Evolutionary conservation across 2,888 invertebrate genomes (phyloP).

Genomic region (Ormyrus rosae): DNA sequence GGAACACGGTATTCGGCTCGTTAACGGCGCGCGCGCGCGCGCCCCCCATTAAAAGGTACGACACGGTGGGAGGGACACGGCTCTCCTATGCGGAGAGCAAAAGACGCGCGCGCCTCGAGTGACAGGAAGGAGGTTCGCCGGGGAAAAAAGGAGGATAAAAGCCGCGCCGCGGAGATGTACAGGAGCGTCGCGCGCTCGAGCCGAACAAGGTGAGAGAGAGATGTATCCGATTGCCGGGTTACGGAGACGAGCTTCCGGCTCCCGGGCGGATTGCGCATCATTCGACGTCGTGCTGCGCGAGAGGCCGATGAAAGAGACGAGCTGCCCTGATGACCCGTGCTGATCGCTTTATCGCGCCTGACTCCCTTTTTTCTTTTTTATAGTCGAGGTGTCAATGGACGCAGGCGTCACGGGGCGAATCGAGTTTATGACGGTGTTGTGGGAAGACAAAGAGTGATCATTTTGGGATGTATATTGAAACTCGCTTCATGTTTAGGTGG

Average conservation of each 20-base stretch:
- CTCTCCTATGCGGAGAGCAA: not conserved
- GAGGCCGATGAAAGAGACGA: too few relatives aligned
- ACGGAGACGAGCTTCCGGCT: conserved; percentile 39
- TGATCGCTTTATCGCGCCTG: too few relatives aligned
- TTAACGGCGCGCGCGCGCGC: not conserved
- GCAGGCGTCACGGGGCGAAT: too few relatives aligned
- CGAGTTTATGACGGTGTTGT: too few relatives aligned
- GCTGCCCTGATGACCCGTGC: too few relatives aligned
- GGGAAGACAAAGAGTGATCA: too few relatives aligned
- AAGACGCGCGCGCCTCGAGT: conserved; percentile 38
- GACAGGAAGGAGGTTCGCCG: conserved; percentile 42
- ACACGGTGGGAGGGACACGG: not conserved
- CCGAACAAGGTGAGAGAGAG: not conserved
- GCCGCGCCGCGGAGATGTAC: conserved; percentile 16
- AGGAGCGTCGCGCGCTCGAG: not conserved
- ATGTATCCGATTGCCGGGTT: conserved; percentile 39
- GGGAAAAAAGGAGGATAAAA: conserved; percentile 6
- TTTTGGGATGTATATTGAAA: too few relatives aligned
- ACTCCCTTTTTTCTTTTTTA: too few relatives aligned
- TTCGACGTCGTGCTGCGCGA: not conserved
- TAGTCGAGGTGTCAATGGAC: too few relatives aligned
- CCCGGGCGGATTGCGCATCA: conserved; percentile 12
- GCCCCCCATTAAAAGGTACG: not conserved
- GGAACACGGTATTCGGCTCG: not conserved
- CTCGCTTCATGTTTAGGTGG: too few relatives aligned